Evolutionary conservation across 2,113 vertebrate species (phyloP), one percentile per base, ranked within the genome.

Genomic region (Cephalopterus ornatus): DNA sequence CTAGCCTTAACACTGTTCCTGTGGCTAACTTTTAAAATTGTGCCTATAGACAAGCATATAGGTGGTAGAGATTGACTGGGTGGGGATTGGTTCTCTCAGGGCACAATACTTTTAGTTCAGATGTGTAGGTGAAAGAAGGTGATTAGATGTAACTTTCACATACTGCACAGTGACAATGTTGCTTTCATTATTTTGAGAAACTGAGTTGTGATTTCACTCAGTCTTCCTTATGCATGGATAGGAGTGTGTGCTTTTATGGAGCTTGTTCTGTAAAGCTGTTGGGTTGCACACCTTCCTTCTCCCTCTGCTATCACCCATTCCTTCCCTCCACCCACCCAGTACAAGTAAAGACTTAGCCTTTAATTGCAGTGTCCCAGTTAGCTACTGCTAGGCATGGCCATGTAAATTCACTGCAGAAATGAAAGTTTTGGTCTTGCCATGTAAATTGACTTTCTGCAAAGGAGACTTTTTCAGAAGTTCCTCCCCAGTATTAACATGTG

Each of bases 361-460:
- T 55, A 63, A 44, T 39, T 7, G 4, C 27, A 39, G 27, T 37
- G 49, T 85, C 21, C 13, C 26, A 50, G 28, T 88, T 75, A 50
- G 21, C 44, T 39, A 26, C 27, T 84, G 1, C 32, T 49, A n/a
- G 52, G 32, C 2, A 4, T 56, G 47, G 26, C 14, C 22, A 2
- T 27, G 46, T 63, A 37, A 94, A 37, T 24, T 80, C 32, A 32
- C 6, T 1, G 4, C 47, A 79, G 47, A 74, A 94, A 52, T 47
- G 5, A 70, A 83, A 89, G 32, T 78, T 81, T 68, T 86, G 76
- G 55, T 87, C 61, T 91, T 93, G 24, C 27, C 4, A 2, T 32
- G 24, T 67, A 74, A 89, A 84, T 50, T 74, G 50, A 84, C 89
- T 91, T 95, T 95, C 86, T 95, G 86, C 86, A 92, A 89, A 84